Evolutionary conservation across 1,140 invertebrate species (phyloP), one percentile per base, ranked within the genome.

Genomic region (Lepidotrigona ventralis): DNA sequence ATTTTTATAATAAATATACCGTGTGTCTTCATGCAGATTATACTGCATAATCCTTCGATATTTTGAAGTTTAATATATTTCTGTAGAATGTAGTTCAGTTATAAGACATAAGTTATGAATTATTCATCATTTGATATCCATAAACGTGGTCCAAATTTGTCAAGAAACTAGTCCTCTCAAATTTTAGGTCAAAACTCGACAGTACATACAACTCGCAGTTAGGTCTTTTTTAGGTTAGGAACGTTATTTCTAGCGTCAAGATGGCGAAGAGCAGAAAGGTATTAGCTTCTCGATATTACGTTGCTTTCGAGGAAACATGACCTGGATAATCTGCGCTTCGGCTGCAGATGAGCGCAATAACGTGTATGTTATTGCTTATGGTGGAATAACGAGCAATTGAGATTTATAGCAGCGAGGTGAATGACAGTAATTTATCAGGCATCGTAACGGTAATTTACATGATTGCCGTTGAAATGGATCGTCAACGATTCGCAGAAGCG

Each of bases 311-410:
- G 58, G 58, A n/a, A 60, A 60, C 58, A 60, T 60, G 58, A 60
- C 58, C 23, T 12, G 58, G 58, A 60, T 60, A 60, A 60, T 60
- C 58, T 23, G 58, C 23, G n/a, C 58, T 60, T 60, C 58, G 58
- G 23, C 23, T 60, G 58, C 58, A 60, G 58, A 60, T 60, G 58
- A 60, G n/a, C 58, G 58, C 12, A 60, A 60, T 60, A 60, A 60
- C 58, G 58, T 60, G 58, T 60, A 60, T n/a, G 58, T 60, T 60
- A 60, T 60, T n/a, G 58, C 58, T 60, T 60, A 60, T 60, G 58
- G n/a, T 60, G 58, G 58, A 60, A 60, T 60, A 60, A 60, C 11
- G 58, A 23, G 58, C 58, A 60, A 60, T 60, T 60, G 58, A 60
- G 58, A 60, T 60, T 60, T 60, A 60, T 60, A 23, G 58, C 23